Evolutionary conservation across 2,888 invertebrate species (phyloP).

Genomic region (Cerastoderma edule): DNA sequence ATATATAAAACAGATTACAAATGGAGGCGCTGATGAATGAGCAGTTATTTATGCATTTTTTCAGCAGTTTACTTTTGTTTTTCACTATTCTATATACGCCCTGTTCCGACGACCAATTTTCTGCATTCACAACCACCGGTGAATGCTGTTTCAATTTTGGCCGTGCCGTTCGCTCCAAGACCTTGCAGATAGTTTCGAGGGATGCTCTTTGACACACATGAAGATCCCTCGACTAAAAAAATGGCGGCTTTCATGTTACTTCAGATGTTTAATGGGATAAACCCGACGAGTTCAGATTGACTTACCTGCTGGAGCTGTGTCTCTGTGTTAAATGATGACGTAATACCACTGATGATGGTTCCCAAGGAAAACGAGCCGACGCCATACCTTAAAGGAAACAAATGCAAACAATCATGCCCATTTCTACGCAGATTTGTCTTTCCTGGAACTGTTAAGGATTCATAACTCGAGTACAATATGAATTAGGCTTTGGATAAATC

Average conservation of each 20-base stretch:
- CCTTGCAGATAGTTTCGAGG: too few relatives aligned
- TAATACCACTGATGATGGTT: constrained; percentile 89
- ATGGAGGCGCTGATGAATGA: background rate
- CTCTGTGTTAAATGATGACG: constrained; percentile 89
- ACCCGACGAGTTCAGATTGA: background rate
- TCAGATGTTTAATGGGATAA: background rate
- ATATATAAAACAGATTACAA: background rate
- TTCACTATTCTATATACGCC: background rate
- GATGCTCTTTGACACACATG: too few relatives aligned
- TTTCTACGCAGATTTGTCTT: too few relatives aligned
- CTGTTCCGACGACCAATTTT: background rate
- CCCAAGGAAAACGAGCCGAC: constrained; percentile 87
- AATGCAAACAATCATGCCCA: background rate
- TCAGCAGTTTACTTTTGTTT: background rate
- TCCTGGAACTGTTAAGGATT: background rate
- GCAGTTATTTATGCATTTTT: background rate
- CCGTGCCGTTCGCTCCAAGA: too few relatives aligned
- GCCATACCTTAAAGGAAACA: constrained; percentile 73
- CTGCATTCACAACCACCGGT: too few relatives aligned
- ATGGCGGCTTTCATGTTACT: background rate
- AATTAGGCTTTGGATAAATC: background rate
- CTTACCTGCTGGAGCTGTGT: constrained; percentile 90
- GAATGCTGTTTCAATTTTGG: too few relatives aligned
- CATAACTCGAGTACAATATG: background rate
- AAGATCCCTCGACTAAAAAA: too few relatives aligned